Evolutionary conservation across 2,888 invertebrate species (phyloP).

Genomic region (Chironomus riparius): DNA sequence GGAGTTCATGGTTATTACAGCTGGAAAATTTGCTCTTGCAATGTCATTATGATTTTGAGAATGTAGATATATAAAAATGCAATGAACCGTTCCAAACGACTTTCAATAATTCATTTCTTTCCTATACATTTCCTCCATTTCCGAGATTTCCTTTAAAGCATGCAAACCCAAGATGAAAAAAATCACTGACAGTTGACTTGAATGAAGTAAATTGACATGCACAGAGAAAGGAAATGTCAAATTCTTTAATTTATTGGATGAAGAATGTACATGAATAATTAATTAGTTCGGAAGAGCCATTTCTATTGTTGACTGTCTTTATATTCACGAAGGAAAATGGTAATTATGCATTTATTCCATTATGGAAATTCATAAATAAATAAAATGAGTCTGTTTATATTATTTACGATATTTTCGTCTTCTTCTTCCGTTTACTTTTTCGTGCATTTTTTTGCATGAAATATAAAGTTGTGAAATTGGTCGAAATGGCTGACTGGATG

Average conservation of each 20-base stretch:
- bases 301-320: too few species aligned
- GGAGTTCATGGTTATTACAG: background rate
- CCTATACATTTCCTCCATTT: background rate
- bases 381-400: background rate
- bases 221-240: too few species aligned
- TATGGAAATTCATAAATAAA: background rate
- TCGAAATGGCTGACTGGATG: too few species aligned
- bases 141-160: background rate
- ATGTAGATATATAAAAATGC: background rate
- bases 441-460: background rate
- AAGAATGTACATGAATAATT: background rate
- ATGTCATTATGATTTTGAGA: background rate
- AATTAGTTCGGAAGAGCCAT: background rate
- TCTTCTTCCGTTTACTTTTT: too few species aligned
- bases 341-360: slow-evolving; percentile 9
- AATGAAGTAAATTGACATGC: background rate
- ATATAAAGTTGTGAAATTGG: background rate
- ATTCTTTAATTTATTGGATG: too few species aligned
- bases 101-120: background rate
- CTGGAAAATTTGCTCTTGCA: background rate
- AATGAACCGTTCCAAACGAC: background rate
- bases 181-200: background rate
- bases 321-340: background rate
- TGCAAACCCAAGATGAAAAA: background rate
- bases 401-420: background rate